phyloP scores from a whole-genome alignment of 2,797 vertebrate species.

The Bothrops alternatus region DNA sequence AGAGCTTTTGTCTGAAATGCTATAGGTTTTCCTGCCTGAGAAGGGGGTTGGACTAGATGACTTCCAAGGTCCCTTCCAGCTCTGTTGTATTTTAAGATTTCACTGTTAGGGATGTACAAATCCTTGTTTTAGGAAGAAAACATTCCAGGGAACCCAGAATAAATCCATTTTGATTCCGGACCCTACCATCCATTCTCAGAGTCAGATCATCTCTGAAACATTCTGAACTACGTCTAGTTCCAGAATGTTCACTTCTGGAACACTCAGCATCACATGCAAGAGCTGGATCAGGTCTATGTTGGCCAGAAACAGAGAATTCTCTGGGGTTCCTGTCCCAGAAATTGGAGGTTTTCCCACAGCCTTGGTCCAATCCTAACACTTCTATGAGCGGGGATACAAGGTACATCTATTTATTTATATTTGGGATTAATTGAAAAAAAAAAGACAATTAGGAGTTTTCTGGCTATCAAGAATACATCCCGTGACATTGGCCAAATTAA shows the following conservation, averaged over 20 bases:
- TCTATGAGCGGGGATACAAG: background rate
- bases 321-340: background rate
- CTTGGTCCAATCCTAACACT: background rate
- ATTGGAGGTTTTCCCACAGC: background rate
- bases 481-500: background rate
- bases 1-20: too few relatives aligned
- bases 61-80: too few relatives aligned
- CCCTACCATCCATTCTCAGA: background rate
- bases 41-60: too few relatives aligned
- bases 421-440: background rate
- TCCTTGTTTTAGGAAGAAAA: background rate
- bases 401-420: background rate
- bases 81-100: too few relatives aligned
- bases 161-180: background rate
- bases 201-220: background rate
- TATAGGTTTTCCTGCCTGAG: too few relatives aligned
- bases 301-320: background rate
- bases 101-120: background rate
- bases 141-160: background rate
- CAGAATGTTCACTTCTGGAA: background rate
- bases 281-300: background rate
- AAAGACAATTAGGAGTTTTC: background rate
- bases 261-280: background rate
- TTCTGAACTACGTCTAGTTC: background rate
- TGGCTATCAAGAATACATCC: background rate